Percentiles rank a stretch among this genome's conserved stretches.
phyloP scores from a whole-genome alignment of 92 coral and sea anemone genomes.

The Hydrozoanthus gracilis region DNA sequence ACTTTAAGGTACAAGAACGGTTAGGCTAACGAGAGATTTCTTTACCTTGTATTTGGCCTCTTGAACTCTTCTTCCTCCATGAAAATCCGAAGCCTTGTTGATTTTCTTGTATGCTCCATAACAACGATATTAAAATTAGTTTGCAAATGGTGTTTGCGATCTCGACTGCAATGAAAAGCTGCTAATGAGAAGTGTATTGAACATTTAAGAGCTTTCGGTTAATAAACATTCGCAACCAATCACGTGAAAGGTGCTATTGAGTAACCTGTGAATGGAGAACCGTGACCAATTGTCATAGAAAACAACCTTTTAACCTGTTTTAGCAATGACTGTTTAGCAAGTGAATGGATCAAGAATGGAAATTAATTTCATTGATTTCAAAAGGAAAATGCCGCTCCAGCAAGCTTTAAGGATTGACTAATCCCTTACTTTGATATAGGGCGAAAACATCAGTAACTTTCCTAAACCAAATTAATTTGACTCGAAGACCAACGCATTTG shows the following conservation, averaged over 20 bases:
- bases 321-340: not conserved
- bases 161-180: slow-evolving; percentile 8
- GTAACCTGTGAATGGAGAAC: slow-evolving; percentile 16
- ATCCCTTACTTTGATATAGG: no score
- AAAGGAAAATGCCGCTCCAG: not conserved
- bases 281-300: not conserved
- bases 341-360: not conserved
- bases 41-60: slow-evolving; percentile 47
- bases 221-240: slow-evolving; percentile 7
- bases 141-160: slow-evolving; percentile 24
- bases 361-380: not conserved
- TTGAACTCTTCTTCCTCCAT: slow-evolving; percentile 65
- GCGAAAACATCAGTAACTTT: no score
- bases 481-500: no score
- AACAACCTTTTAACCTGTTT: not conserved
- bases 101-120: slow-evolving; percentile 69
- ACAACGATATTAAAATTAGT: slow-evolving; percentile 55
- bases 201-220: not conserved
- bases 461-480: no score
- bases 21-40: not conserved
- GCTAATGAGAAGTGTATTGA: slow-evolving; percentile 32
- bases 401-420: not conserved
- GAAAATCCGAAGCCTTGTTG: slow-evolving; percentile 52
- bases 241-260: not conserved
- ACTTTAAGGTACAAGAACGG: not conserved